Evolutionary conservation across 2,113 vertebrate species (phyloP).

Genomic region (Melierax canorus): DNA sequence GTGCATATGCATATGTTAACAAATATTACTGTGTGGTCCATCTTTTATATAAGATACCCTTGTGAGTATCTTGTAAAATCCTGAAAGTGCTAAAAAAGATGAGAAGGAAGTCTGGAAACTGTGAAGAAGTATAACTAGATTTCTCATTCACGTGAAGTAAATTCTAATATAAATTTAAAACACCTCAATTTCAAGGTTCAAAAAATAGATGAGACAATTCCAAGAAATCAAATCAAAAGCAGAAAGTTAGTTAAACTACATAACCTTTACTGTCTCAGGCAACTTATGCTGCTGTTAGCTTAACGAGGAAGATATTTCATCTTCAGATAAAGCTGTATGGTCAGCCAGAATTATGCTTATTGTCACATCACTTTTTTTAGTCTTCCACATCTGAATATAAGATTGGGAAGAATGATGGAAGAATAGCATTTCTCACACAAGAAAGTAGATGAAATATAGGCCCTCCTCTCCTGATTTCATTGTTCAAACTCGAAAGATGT

Average conservation of each 20-base stretch:
- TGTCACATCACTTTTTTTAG: not conserved
- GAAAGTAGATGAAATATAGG: not conserved
- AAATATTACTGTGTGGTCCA: not conserved
- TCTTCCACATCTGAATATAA: not conserved
- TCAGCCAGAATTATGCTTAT: not conserved
- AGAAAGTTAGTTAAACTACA: not conserved
- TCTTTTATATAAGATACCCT: not conserved
- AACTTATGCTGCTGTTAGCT: not conserved
- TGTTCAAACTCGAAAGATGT: not conserved
- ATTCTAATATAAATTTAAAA: not conserved
- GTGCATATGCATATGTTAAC: accelerated
- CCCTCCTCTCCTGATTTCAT: not conserved
- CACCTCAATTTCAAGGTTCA: not conserved
- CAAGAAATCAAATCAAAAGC: not conserved
- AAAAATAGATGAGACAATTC: not conserved
- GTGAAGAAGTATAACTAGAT: not conserved
- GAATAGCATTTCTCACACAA: not conserved
- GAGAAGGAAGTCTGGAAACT: not conserved
- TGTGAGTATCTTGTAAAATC: not conserved
- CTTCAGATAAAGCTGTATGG: not conserved
- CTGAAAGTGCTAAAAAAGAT: not conserved
- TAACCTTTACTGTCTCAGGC: not conserved
- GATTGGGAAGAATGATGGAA: not conserved
- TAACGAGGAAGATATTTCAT: not conserved
- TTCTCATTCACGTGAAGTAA: not conserved